Evolutionary conservation across 2,797 vertebrate species (phyloP).

Genomic region (Sebastes nivosus): DNA sequence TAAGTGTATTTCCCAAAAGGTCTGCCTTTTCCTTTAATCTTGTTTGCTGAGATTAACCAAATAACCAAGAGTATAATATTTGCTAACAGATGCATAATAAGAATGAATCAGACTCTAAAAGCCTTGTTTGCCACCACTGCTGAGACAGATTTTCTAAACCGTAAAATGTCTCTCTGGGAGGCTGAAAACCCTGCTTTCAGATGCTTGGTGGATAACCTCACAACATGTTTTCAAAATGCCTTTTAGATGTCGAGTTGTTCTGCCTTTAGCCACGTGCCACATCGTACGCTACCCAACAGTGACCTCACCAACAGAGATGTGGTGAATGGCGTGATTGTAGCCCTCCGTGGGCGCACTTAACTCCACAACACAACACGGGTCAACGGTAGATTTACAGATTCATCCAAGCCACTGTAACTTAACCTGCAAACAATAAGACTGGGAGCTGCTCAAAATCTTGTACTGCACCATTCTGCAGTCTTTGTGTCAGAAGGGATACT

Average conservation of each 20-base stretch:
- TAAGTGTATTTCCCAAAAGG: background rate
- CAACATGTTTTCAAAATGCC: slow-evolving; percentile 53
- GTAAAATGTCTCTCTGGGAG: background rate
- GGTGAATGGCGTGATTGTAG: slow-evolving; percentile 68
- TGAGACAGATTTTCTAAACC: background rate
- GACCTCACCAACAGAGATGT: slow-evolving; percentile 56
- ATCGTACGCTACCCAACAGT: slow-evolving; percentile 49
- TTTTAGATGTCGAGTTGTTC: slow-evolving; percentile 59
- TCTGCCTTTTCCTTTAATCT: background rate
- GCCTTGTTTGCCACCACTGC: background rate
- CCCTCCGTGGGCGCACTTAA: slow-evolving; percentile 51
- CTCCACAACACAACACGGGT: slow-evolving; percentile 62
- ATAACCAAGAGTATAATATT: slow-evolving; percentile 3
- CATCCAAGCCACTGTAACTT: slow-evolving; percentile 37
- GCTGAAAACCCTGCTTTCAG: slow-evolving; percentile 50
- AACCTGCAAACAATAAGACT: slow-evolving; percentile 42
- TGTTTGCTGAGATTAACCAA: slow-evolving; percentile 2
- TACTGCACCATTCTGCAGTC: slow-evolving; percentile 16
- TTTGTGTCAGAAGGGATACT: slow-evolving; percentile 27
- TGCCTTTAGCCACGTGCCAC: slow-evolving; percentile 71
- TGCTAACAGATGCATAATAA: slow-evolving; percentile 6
- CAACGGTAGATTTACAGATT: slow-evolving; percentile 45
- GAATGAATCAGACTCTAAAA: background rate
- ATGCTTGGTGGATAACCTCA: slow-evolving; percentile 53
- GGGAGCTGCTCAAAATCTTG: slow-evolving; percentile 62